A percentile compares a stretch with the other conserved stretches of the same genome.
Evolutionary conservation across 2,113 vertebrate genomes (phyloP).

Genomic region (Benitochromis conjunctus): DNA sequence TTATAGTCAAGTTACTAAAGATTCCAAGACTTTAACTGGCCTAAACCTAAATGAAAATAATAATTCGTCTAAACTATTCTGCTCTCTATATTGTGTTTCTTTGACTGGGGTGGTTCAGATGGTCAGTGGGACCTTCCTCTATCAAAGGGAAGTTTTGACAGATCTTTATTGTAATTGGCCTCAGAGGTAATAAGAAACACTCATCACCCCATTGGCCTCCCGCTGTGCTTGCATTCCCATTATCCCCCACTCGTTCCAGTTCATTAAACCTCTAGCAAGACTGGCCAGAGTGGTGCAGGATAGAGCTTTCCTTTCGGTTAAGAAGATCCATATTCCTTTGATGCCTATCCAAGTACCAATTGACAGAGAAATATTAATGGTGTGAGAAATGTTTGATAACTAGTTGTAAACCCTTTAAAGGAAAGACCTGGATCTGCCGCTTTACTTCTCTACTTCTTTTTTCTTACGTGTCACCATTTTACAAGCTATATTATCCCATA

Average conservation of each 20-base stretch:
- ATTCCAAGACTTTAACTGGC: neutral
- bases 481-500: neutral
- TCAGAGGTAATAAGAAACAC: slow-evolving; percentile 46
- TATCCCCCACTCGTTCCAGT: slow-evolving; percentile 44
- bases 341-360: slow-evolving; percentile 26
- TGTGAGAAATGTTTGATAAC: slow-evolving; percentile 41
- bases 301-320: slow-evolving; percentile 8
- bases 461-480: neutral
- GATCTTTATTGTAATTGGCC: slow-evolving; percentile 55
- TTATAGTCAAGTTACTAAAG: neutral
- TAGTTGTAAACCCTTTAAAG: slow-evolving; percentile 5
- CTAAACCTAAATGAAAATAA: neutral
- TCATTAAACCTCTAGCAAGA: slow-evolving; percentile 57
- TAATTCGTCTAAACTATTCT: neutral
- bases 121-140: neutral
- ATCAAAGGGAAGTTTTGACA: slow-evolving; percentile 25
- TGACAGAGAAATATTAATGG: slow-evolving; percentile 44
- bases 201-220: slow-evolving; percentile 41
- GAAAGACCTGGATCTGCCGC: neutral
- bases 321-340: slow-evolving; percentile 10
- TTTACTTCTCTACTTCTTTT: neutral
- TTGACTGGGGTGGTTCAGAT: neutral
- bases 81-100: neutral
- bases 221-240: slow-evolving; percentile 35
- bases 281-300: slow-evolving; percentile 12